Base-by-base conservation (phyloP, 2,888 invertebrate genomes). In the Tipula confusa region DNA sequence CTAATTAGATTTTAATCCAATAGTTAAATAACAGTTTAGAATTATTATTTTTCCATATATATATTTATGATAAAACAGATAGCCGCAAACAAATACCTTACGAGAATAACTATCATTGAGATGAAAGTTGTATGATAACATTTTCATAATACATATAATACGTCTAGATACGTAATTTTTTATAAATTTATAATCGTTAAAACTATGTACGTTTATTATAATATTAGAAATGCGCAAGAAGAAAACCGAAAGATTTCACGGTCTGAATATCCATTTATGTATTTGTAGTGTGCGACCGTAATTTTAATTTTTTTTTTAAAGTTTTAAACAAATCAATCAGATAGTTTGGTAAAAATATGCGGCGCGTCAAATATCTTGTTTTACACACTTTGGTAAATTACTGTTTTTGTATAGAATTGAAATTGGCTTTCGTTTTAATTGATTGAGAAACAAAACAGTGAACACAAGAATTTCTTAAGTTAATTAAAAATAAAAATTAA, bases 1-100 rank as follows among this genome's bases (percentile, higher is more conserved):
- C 24, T 64, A 64, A 64, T 64, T 64, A 64, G 64, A 64, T 64
- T 64, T 64, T 64, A 64, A 64, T 64, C 64, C n/a, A n/a, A 64
- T 64, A 24, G 18, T 64, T 18, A 64, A 64, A 24, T 64, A 24
- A 64, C 24, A 18, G 18, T 64, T 64, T 64, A 24, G 64, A 64
- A 64, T 64, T 64, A n/a, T n/a, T n/a, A 43, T 3, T n/a, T 43
- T 15, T n/a, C n/a, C n/a, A n/a, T n/a, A n/a, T n/a, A n/a, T n/a
- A n/a, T 64, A 64, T 24, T 64, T 64, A 24, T 18, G 9, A 24
- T 5, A 43, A 1, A 6, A 11, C 36, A 5, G 36, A n/a, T 11
- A 36, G 9, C 36, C 36, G 36, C 36, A 5, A 11, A 9, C 36
- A 36, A 9, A 36, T 36, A 31, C 7, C 31, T 31, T 36, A 36